phyloP scores from a whole-genome alignment of 2,797 vertebrate genomes.

The Gobio occitaniae region DNA sequence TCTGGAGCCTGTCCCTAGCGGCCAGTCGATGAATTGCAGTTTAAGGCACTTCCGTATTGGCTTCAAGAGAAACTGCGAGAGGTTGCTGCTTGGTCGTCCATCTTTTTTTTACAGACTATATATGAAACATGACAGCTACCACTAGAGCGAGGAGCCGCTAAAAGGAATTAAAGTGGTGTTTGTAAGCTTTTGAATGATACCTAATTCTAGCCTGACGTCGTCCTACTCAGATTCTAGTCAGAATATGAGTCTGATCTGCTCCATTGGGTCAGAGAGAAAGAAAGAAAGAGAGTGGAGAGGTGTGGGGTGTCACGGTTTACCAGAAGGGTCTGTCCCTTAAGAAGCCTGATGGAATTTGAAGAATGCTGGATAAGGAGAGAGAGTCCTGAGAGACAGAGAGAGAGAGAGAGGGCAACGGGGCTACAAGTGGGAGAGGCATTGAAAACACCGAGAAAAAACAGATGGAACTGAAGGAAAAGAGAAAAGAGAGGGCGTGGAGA shows the following conservation, averaged over 20 bases:
- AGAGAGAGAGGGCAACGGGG: slow-evolving; percentile 48
- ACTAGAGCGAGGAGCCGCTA: neutral
- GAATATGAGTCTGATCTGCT: too few relatives aligned
- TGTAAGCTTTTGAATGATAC: neutral
- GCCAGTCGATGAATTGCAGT: too few relatives aligned
- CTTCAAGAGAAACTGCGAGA: too few relatives aligned
- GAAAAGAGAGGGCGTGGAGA: slow-evolving; percentile 55
- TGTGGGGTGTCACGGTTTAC: slow-evolving; percentile 69
- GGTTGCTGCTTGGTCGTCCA: too few relatives aligned
- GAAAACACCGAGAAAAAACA: slow-evolving; percentile 61
- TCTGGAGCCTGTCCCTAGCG: too few relatives aligned
- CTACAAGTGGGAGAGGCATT: slow-evolving; percentile 51
- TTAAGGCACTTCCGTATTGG: too few relatives aligned
- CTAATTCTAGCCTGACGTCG: neutral
- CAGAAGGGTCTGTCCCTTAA: slow-evolving; percentile 78
- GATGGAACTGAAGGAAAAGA: slow-evolving; percentile 32
- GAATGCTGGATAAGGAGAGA: slow-evolving; percentile 76
- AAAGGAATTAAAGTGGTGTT: neutral
- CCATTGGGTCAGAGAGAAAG: slow-evolving; percentile 43
- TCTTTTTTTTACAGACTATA: too few relatives aligned
- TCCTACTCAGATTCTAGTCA: too few relatives aligned
- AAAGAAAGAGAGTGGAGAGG: slow-evolving; percentile 26
- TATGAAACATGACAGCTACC: neutral
- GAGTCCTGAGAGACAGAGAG: slow-evolving; percentile 47
- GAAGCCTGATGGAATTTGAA: slow-evolving; percentile 77